These are phyloP conservation scores for Rhynchophorus ferrugineus DNA, from an alignment of 1,140 invertebrate genomes.

Conservation along the genomic window DNA sequence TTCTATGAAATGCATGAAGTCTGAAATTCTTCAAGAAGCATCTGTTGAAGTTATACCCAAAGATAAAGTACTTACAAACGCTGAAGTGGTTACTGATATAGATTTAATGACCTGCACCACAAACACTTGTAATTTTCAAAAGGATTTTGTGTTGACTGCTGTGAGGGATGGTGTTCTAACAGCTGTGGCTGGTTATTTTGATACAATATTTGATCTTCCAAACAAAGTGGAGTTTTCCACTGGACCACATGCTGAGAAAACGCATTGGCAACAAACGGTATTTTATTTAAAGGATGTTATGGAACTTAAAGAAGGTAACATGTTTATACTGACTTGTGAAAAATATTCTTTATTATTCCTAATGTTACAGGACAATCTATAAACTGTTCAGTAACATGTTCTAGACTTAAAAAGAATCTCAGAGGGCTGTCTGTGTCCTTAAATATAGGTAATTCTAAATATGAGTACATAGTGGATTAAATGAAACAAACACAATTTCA, in stretches of 20 bases:
- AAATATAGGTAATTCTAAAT: conserved; percentile 31
- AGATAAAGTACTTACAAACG: conserved; percentile 68
- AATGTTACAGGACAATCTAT: conserved; percentile 27
- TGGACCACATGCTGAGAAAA: conserved; percentile 64
- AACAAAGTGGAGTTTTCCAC: conserved; percentile 61
- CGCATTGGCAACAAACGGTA: conserved; percentile 97
- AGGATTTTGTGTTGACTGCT: conserved; percentile 67
- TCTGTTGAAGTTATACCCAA: conserved; percentile 76
- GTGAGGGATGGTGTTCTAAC: conserved; percentile 69
- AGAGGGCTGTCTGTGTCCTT: conserved; percentile 35
- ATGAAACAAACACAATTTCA: no score
- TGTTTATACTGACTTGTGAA: not conserved
- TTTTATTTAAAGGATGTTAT: conserved; percentile 74
- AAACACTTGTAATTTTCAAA: conserved; percentile 72
- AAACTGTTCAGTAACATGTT: conserved; percentile 31
- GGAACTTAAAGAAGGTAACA: conserved; percentile 59
- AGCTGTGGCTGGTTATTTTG: conserved; percentile 89
- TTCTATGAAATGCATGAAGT: conserved; percentile 91
- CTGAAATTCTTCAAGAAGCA: conserved; percentile 82
- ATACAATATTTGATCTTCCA: conserved; percentile 76
- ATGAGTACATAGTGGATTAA: conserved; percentile 37
- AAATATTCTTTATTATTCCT: not conserved
- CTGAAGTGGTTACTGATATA: conserved; percentile 58
- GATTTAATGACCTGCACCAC: conserved; percentile 77
- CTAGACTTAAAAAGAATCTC: conserved; percentile 34